A percentile compares a stretch with the other conserved stretches of the same genome.
Evolutionary conservation across 2,113 vertebrate species (phyloP).

Genomic region (Stigmatopora nigra): DNA sequence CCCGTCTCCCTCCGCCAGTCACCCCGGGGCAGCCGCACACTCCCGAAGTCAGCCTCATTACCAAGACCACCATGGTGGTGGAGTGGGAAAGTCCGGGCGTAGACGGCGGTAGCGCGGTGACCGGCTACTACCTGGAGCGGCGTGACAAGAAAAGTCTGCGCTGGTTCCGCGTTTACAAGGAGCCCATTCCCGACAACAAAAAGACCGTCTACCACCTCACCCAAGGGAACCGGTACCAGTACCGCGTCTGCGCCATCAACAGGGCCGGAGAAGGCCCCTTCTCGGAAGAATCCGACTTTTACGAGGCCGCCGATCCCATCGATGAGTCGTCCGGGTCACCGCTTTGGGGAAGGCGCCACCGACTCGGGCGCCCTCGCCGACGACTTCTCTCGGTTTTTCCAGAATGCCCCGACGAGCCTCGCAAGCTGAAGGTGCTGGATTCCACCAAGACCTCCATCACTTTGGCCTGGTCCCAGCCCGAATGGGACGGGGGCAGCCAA

Average conservation of each 20-base stretch:
- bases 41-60: constrained; percentile 82
- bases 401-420: constrained; percentile 87
- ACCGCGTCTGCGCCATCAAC: constrained; percentile 87
- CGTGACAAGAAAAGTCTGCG: constrained; percentile 92
- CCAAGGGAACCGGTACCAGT: constrained; percentile 89
- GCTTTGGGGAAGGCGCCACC: not conserved
- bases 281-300: constrained; percentile 85
- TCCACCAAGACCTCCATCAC: constrained; percentile 96
- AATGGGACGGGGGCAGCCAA: constrained; percentile 89
- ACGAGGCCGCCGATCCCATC: constrained; percentile 88
- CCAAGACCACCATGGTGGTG: constrained; percentile 88
- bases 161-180: constrained; percentile 89
- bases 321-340: constrained; percentile 64
- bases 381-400: constrained; percentile 28
- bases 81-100: constrained; percentile 83
- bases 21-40: constrained; percentile 85
- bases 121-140: constrained; percentile 88
- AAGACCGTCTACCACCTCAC: constrained; percentile 82
- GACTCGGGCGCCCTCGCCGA: not conserved
- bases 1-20: constrained; percentile 69
- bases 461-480: constrained; percentile 89
- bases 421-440: constrained; percentile 89
- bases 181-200: constrained; percentile 80
- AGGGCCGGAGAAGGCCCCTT: constrained; percentile 89
- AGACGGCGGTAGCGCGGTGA: constrained; percentile 87